Base-by-base conservation (phyloP, 1,140 invertebrate genomes). In the Caenorhabditis briggsae region DNA sequence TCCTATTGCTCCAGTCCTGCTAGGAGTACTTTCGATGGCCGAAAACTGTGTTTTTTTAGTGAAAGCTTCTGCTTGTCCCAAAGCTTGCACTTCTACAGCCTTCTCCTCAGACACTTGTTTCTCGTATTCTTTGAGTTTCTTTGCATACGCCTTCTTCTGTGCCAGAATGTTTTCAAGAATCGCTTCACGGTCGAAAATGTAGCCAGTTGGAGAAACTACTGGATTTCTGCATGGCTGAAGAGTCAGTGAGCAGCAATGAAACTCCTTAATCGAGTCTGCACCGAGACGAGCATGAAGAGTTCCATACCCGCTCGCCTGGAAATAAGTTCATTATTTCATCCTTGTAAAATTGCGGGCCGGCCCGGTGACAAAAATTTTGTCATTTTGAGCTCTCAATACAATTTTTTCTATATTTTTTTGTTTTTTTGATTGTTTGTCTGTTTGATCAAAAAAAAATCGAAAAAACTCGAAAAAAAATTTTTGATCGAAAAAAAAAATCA, bases 211-310 rank as follows among this genome's bases (percentile, higher is more conserved):
- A 9, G 96, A 96, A 87, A 91, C 78, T 14, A 92, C 56, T 25
- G 88, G 90, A 43, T 92, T 87, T 84, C 91, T 94, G 92, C 97
- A 98, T 2, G 98, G 97, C 92, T 99, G 98, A 84, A 99, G 93
- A 8, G 97, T 98, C 23, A 99, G 93, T 90, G 96, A 98, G 93
- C 98, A 99, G 91, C 97, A 98, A 93, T 99, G 98, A 93, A 99
- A 99, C 92, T 96, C 96, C 93, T 98, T 98, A 0, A 99, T 95
- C 0, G 97, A 97, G 94, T 99, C 98, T 93, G 97, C 98, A 5
- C 97, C 97, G 61, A 99, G 94, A 90, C 98, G 94, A 91, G 93
- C 89, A 58, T 91, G 90, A 84, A 93, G 91, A 18, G 93, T 93
- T 7, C 94, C 94, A 92, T 94, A 95, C 94, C 95, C 85, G 83